Percentiles rank a stretch among this genome's conserved stretches.
Evolutionary conservation across 2,113 vertebrate genomes (phyloP).

Genomic region (Dasyurus viverrinus): DNA sequence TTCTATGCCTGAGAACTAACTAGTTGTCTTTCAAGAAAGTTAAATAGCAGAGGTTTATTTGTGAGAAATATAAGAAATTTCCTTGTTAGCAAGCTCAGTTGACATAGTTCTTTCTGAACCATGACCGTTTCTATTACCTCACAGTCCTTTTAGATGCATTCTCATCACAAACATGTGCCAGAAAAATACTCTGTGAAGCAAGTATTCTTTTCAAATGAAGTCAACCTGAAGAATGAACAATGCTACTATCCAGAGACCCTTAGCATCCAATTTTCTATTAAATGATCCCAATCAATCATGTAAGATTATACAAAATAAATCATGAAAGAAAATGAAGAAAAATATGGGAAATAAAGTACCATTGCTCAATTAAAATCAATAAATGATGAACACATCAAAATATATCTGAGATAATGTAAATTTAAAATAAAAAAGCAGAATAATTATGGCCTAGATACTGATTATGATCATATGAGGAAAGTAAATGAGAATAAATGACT

Average conservation of each 20-base stretch:
- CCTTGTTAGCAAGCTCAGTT: not conserved
- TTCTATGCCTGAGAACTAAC: not conserved
- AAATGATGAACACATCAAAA: not conserved
- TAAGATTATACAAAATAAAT: not conserved
- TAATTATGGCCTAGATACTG: not conserved
- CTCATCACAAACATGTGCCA: not conserved
- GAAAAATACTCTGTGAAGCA: not conserved
- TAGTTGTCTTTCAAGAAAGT: not conserved
- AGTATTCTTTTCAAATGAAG: not conserved
- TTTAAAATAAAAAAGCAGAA: not conserved
- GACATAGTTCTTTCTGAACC: not conserved
- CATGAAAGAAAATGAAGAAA: not conserved
- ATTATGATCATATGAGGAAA: not conserved
- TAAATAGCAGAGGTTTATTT: not conserved
- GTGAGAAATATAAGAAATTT: not conserved
- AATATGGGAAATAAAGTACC: not conserved
- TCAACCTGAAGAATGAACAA: not conserved
- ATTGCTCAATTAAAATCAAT: not conserved
- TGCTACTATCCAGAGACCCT: not conserved
- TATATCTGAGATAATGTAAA: not conserved
- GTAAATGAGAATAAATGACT: not conserved
- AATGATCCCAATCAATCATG: not conserved
- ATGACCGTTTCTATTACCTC: not conserved
- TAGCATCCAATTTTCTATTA: not conserved
- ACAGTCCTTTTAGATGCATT: not conserved